These are phyloP conservation scores for Mobula hypostoma DNA, from an alignment of 2,113 vertebrate species.

Conservation along the genomic window DNA sequence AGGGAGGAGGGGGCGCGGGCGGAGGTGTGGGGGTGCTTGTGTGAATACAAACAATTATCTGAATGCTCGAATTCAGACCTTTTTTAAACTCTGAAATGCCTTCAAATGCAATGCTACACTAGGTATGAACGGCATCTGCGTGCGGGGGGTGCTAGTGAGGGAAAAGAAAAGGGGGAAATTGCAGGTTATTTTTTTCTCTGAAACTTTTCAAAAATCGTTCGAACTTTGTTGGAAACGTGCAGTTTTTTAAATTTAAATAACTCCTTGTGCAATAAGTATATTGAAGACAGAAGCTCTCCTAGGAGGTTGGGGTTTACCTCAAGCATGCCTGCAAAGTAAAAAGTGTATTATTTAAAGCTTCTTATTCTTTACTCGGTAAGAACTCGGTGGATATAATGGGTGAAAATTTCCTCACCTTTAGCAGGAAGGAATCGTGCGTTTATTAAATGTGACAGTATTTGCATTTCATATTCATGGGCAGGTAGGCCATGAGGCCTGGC, in stretches of 20 bases:
- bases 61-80: not conserved
- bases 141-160: too few relatives aligned
- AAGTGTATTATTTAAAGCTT: not conserved
- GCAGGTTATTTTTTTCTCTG: not conserved
- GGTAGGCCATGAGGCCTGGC: constrained; percentile 36
- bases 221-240: constrained; percentile 18
- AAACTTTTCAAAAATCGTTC: not conserved
- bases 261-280: not conserved
- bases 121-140: not conserved
- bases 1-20: not conserved
- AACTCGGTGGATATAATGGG: too few relatives aligned
- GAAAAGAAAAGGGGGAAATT: not conserved
- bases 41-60: not conserved
- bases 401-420: not conserved
- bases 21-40: not conserved
- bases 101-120: not conserved
- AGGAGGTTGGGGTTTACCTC: constrained; percentile 7
- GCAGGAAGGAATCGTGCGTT: not conserved
- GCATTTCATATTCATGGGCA: constrained; percentile 14
- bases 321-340: constrained; percentile 28
- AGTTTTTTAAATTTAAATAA: not conserved
- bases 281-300: not conserved
- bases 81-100: not conserved
- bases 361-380: not conserved
- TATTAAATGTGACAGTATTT: constrained; percentile 28